Evolutionary conservation across 2,888 invertebrate species (phyloP).

Genomic region (Schizotus pectinicornis): DNA sequence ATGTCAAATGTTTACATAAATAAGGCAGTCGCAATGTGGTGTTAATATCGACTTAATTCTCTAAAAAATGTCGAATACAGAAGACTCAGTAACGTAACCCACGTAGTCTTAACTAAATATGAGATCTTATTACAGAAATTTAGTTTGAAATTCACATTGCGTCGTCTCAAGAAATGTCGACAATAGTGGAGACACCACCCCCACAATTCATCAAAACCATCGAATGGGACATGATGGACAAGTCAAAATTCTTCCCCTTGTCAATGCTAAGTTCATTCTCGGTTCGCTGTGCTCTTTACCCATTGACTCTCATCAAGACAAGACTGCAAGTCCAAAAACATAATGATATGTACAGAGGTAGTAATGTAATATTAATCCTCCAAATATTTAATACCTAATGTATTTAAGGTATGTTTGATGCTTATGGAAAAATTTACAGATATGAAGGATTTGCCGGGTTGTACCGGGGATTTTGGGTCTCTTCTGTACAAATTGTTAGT

Average conservation of each 20-base stretch:
- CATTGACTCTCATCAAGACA: conserved; percentile 92
- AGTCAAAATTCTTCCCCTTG: conserved; percentile 89
- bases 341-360: conserved; percentile 82
- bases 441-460: conserved; percentile 86
- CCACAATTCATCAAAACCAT: conserved; percentile 77
- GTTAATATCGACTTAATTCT: conserved; percentile 2
- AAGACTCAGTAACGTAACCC: conserved; percentile 7
- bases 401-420: conserved; percentile 77
- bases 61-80: conserved; percentile 10
- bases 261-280: conserved; percentile 88
- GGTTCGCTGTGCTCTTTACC: conserved; percentile 81
- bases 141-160: conserved; percentile 9
- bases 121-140: conserved; percentile 6
- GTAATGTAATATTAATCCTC: conserved; percentile 47
- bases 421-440: conserved; percentile 83
- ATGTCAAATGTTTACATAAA: conserved; percentile 11
- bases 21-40: conserved; percentile 16
- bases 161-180: conserved; percentile 8
- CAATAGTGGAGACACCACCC: conserved; percentile 20
- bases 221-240: conserved; percentile 99
- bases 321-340: conserved; percentile 87
- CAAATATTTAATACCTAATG: conserved; percentile 14
- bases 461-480: conserved; percentile 95
- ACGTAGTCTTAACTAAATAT: conserved; percentile 3
- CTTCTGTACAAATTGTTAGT: conserved; percentile 71